Evolutionary conservation across 2,888 invertebrate species (phyloP).

Genomic region (Apodemia zela): DNA sequence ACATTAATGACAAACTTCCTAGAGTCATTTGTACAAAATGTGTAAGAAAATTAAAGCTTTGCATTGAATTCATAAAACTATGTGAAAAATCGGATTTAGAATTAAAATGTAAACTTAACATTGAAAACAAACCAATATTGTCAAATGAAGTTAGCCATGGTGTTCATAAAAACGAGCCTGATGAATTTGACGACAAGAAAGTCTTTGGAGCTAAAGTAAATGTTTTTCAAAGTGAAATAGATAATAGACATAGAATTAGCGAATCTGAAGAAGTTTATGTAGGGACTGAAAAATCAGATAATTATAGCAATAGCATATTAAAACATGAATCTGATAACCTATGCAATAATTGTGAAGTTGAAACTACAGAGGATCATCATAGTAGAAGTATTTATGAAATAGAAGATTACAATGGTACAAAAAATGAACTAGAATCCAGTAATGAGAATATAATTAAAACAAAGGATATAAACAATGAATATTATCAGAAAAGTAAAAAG

Average conservation of each 20-base stretch:
- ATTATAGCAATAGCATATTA: not conserved
- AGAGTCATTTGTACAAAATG: slow-evolving; percentile 55
- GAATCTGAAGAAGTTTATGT: not conserved
- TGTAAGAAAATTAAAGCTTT: slow-evolving; percentile 47
- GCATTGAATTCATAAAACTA: slow-evolving; percentile 51
- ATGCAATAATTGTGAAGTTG: not conserved
- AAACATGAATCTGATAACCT: not conserved
- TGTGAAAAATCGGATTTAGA: slow-evolving; percentile 54
- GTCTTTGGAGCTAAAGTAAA: too few relatives aligned
- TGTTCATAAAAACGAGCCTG: slow-evolving; percentile 17
- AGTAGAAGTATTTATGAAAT: not conserved
- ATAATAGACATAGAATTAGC: not conserved
- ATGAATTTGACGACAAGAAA: slow-evolving; percentile 18
- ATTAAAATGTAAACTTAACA: slow-evolving; percentile 40
- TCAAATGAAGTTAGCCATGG: slow-evolving; percentile 22
- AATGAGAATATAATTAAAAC: slow-evolving; percentile 18
- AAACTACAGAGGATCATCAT: not conserved
- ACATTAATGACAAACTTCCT: slow-evolving; percentile 58
- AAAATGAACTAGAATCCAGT: not conserved
- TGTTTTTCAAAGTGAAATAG: not conserved
- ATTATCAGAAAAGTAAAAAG: slow-evolving; percentile 22
- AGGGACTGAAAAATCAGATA: not conserved
- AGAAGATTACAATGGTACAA: not conserved
- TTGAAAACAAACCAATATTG: slow-evolving; percentile 33
- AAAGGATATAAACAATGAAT: slow-evolving; percentile 23